Percentiles rank a stretch among this genome's conserved stretches.
Evolutionary conservation across 2,888 invertebrate genomes (phyloP).

Genomic region (Gasteruption jaculator): DNA sequence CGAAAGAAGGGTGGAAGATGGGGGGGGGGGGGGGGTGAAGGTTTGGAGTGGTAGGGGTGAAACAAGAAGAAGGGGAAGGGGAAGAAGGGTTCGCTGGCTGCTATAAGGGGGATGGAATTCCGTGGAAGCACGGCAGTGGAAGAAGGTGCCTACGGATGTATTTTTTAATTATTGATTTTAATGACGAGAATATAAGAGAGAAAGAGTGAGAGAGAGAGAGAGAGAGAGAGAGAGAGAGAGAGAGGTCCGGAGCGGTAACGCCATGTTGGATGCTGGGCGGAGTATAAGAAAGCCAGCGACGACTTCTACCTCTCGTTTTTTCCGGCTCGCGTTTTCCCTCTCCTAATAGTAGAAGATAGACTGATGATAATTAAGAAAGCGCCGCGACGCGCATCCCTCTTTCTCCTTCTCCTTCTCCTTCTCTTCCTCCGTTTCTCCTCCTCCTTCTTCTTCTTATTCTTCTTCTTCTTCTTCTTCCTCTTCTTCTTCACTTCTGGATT

Average conservation of each 20-base stretch:
- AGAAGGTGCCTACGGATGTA: constrained; percentile 51
- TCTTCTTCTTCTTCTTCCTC: background rate
- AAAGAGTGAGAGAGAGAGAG: no score
- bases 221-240: no score
- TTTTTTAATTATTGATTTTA: constrained; percentile 54
- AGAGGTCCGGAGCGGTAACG: constrained; percentile 50
- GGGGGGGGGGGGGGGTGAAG: constrained; percentile 4
- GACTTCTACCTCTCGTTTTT: constrained; percentile 22
- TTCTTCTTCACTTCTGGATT: no score
- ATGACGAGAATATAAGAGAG: no score
- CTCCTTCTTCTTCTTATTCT: background rate
- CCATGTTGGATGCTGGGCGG: constrained; percentile 53
- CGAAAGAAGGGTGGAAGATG: no score
- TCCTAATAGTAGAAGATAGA: constrained; percentile 47
- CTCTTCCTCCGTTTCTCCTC: background rate
- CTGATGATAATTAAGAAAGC: constrained; percentile 52
- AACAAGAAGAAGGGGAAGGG: constrained; percentile 7
- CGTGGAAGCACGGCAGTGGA: no score
- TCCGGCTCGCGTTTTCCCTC: constrained; percentile 23
- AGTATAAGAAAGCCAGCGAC: constrained; percentile 43
- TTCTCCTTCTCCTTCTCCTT: constrained; percentile 11
- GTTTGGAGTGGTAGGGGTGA: constrained; percentile 18
- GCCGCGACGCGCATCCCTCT: constrained; percentile 19
- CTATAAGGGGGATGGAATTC: no score
- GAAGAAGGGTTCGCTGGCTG: no score